These are phyloP conservation scores for Meteorus colon DNA, from an alignment of 2,888 invertebrate genomes.

Conservation along the genomic window DNA sequence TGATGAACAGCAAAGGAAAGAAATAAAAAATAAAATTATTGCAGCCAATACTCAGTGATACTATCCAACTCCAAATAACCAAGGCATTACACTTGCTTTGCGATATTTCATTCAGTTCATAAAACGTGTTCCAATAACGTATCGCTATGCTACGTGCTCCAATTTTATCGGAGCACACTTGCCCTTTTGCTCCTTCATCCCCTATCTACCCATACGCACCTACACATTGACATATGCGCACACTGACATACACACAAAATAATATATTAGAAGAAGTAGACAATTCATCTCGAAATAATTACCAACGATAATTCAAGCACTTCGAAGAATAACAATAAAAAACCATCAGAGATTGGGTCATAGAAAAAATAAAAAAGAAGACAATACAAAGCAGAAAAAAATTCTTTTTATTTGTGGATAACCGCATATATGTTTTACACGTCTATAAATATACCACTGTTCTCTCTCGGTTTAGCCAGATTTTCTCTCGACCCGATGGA, in stretches of 20 bases:
- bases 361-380: no score
- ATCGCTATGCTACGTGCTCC: constrained; percentile 65
- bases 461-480: not conserved
- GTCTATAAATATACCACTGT: not conserved
- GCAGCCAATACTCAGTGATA: constrained; percentile 63
- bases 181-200: constrained; percentile 17
- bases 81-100: constrained; percentile 60
- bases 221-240: no score
- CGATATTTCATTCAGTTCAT: constrained; percentile 69
- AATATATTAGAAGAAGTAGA: no score
- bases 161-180: constrained; percentile 61
- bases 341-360: no score
- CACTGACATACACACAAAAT: no score
- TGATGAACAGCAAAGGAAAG: constrained; percentile 4
- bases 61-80: constrained; percentile 63
- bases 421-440: not conserved
- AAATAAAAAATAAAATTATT: constrained; percentile 60
- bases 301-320: no score
- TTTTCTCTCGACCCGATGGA: constrained; percentile 29
- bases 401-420: not conserved
- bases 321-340: no score
- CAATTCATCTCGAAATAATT: no score
- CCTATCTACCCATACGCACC: no score
- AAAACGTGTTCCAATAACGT: constrained; percentile 67
- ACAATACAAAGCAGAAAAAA: no score